Evolutionary conservation across 1,140 invertebrate species (phyloP), one percentile per base, ranked within the genome.

Genomic region (Macrosteles quadrilineatus): DNA sequence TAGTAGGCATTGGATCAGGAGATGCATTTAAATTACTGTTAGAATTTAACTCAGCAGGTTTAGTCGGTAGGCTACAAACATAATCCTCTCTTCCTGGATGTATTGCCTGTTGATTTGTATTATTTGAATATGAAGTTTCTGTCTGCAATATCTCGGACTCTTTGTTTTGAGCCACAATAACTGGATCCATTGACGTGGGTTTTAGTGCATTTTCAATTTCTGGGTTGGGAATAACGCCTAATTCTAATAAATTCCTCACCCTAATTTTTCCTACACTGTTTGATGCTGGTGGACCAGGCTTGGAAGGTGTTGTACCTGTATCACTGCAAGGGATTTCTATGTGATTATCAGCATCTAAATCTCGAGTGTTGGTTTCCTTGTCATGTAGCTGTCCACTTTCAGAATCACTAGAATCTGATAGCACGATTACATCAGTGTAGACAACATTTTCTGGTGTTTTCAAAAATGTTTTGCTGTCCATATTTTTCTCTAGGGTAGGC

Each of bases 371-470:
- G 6, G 36, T 40, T 17, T 40, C 36, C 6, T 40, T 17, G 17
- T 40, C 17, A 9, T 9, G 17, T 6, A 9, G 14, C 47, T 50
- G 14, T 6, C 3, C n/a, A 50, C 21, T 50, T 11, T 50, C 47
- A 50, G 47, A 50, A n/a, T 50, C 47, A 50, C 47, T 50, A 9
- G 47, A 50, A 19, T 19, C n/a, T 50, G 47, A 50, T 11, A 50
- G 21, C 4, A 50, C 6, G 3, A 50, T 50, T 4, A 50, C 47
- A 6, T 50, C 47, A 50, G 4, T 19, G n/a, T 50, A 4, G n/a
- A 11, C 6, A 11, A 3, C 47, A 19, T 6, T 50, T 50, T 50
- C n/a, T 36, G 32, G 14, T 36, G 32, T 36, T 36, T 36, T 36
- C 14, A 4, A 36, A 36, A 36, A 36, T 36, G 32, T 14, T 36